A percentile compares a stretch with the other conserved stretches of the same genome.
Conservation (phyloP, 2,888 invertebrate species). For the Harpalus rufipes region DNA sequence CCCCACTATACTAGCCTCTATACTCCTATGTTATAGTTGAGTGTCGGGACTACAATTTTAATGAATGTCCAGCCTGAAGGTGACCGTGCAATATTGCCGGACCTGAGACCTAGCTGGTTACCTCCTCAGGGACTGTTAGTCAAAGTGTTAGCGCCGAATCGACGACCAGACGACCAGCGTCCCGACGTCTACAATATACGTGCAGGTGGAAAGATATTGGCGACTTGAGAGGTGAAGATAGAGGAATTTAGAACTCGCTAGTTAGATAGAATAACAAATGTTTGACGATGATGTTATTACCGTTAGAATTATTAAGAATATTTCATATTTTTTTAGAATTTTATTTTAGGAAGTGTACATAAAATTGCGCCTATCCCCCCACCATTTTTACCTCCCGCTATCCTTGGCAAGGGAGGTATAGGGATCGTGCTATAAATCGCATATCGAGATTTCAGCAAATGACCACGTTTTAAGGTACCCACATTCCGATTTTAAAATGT, state of each 20-base stretch:
- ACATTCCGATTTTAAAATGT: too few relatives aligned
- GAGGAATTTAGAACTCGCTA: not conserved
- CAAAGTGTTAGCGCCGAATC: conserved; percentile 13
- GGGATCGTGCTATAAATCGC: too few relatives aligned
- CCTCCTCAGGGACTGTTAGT: conserved; percentile 13
- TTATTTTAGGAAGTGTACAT: too few relatives aligned
- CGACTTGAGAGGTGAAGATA: not conserved
- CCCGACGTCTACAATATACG: not conserved
- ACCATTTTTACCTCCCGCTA: too few relatives aligned
- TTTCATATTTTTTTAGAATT: too few relatives aligned
- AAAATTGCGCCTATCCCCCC: too few relatives aligned
- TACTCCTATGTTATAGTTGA: not conserved
- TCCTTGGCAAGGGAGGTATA: too few relatives aligned
- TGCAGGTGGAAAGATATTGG: not conserved
- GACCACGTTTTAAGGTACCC: too few relatives aligned
- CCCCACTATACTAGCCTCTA: not conserved
- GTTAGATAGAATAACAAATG: not conserved
- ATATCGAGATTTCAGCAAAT: too few relatives aligned
- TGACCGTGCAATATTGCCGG: not conserved
- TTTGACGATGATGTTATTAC: too few relatives aligned
- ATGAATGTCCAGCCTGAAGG: not conserved
- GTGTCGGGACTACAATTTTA: not conserved
- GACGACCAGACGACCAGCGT: conserved; percentile 9
- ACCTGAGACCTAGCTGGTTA: not conserved
- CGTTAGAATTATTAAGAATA: too few relatives aligned